Evolutionary conservation across 2,797 vertebrate species (phyloP).

Genomic region (Xenops minutus): DNA sequence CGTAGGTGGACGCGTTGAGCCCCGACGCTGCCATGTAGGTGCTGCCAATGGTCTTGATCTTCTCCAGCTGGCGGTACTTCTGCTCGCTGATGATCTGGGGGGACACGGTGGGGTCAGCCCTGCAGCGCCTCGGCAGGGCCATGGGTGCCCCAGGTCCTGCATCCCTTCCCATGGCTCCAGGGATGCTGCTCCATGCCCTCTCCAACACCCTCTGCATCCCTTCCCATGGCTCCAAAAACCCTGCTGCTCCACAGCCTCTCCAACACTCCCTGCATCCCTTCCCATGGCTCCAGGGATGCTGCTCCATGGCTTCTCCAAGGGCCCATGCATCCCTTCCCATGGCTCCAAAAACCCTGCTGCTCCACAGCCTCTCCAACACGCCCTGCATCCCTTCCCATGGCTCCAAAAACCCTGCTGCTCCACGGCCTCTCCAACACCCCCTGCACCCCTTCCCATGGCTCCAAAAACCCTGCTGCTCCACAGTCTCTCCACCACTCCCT

Average conservation of each 20-base stretch:
- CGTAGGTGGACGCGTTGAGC: constrained; percentile 93
- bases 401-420: too few species aligned
- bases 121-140: rapidly evolving
- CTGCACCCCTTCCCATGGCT: too few species aligned
- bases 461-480: neutral
- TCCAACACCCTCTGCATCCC: too few species aligned
- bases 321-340: too few species aligned
- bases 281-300: neutral
- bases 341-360: too few species aligned
- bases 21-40: constrained; percentile 95
- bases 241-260: too few species aligned
- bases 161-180: rapidly evolving
- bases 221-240: too few species aligned
- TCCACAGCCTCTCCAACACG: neutral
- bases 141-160: neutral
- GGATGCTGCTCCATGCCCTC: neutral
- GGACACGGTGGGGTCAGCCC: rapidly evolving
- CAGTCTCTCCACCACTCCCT: neutral
- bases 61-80: constrained; percentile 91
- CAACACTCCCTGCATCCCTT: neutral
- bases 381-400: rapidly evolving
- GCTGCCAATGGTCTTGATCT: constrained; percentile 96
- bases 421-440: neutral
- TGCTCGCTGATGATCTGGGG: constrained; percentile 93
- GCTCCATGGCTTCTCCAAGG: too few species aligned